A percentile compares a stretch with the other conserved stretches of the same genome.
Conservation (phyloP, 92 coral and sea anemone genomes). For the Umimayanthus chanpuru region DNA sequence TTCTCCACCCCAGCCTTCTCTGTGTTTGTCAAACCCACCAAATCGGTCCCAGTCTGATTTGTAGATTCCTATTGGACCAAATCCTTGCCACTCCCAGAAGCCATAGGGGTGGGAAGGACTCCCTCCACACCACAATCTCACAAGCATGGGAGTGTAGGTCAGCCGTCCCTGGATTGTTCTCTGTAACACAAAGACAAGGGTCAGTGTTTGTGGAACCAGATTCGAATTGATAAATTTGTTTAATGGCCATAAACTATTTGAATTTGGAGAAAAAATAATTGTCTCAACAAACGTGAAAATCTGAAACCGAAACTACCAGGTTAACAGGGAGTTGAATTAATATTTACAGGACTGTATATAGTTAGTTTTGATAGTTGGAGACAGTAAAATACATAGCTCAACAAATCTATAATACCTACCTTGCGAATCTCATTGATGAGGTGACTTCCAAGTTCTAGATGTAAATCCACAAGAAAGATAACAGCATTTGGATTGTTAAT, state of each 20-base stretch:
- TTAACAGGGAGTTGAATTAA: too few relatives aligned
- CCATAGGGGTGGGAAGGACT: not conserved
- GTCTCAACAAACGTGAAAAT: too few relatives aligned
- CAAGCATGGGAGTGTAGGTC: constrained; percentile 7
- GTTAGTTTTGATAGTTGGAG: too few relatives aligned
- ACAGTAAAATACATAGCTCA: too few relatives aligned
- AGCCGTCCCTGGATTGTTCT: not conserved
- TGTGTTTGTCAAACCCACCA: constrained; percentile 15
- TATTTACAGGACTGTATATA: too few relatives aligned
- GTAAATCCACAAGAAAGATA: constrained; percentile 30
- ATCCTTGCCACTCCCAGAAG: constrained; percentile 22
- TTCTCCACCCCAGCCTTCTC: constrained; percentile 22
- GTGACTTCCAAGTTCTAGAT: constrained; percentile 5
- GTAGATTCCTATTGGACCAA: constrained; percentile 15
- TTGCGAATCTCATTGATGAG: too few relatives aligned
- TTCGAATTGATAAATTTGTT: too few relatives aligned
- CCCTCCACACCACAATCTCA: constrained; percentile 1
- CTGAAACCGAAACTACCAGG: too few relatives aligned
- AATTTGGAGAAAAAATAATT: too few relatives aligned
- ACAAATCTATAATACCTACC: too few relatives aligned
- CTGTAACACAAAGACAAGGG: not conserved
- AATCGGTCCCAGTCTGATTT: constrained; percentile 15
- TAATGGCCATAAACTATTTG: too few relatives aligned
- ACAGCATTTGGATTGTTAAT: constrained; percentile 1
- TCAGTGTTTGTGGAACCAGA: too few relatives aligned